Evolutionary conservation across 2,113 vertebrate genomes (phyloP).

Genomic region (Bufo gargarizans): DNA sequence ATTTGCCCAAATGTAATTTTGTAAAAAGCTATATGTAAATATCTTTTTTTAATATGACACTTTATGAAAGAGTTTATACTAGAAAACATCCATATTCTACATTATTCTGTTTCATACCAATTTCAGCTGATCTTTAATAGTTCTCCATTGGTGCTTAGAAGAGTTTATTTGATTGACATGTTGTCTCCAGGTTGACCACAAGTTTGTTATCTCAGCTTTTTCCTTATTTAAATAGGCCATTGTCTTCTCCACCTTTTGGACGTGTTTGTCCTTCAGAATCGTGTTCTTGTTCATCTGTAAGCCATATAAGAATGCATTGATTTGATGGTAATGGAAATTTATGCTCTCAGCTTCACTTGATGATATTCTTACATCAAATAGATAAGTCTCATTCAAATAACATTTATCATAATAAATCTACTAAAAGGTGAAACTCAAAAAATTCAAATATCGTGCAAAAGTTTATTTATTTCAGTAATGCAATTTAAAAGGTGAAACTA

Average conservation of each 20-base stretch:
- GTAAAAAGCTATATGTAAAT: no score
- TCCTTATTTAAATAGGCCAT: slow-evolving; percentile 71
- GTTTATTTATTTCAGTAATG: no score
- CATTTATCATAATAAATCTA: slow-evolving; percentile 3
- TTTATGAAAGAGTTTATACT: not conserved
- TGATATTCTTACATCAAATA: slow-evolving; percentile 14
- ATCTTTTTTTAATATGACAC: no score
- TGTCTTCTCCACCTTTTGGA: slow-evolving; percentile 67
- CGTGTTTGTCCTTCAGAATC: slow-evolving; percentile 71
- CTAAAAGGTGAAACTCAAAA: not conserved
- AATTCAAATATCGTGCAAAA: no score
- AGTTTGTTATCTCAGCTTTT: slow-evolving; percentile 72
- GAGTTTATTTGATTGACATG: slow-evolving; percentile 72
- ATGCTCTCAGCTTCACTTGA: not conserved
- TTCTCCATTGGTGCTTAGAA: slow-evolving; percentile 72
- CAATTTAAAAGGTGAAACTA: no score
- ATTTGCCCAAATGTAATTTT: no score
- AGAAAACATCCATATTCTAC: not conserved
- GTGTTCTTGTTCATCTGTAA: slow-evolving; percentile 73
- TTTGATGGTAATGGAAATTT: slow-evolving; percentile 8
- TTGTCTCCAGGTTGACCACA: slow-evolving; percentile 76
- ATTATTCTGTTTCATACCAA: slow-evolving; percentile 65
- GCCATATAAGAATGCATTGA: slow-evolving; percentile 55
- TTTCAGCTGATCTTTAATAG: slow-evolving; percentile 80
- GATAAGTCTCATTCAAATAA: not conserved